Conservation (phyloP, 2,797 vertebrate species). For the Pagetopsis macropterus region DNA sequence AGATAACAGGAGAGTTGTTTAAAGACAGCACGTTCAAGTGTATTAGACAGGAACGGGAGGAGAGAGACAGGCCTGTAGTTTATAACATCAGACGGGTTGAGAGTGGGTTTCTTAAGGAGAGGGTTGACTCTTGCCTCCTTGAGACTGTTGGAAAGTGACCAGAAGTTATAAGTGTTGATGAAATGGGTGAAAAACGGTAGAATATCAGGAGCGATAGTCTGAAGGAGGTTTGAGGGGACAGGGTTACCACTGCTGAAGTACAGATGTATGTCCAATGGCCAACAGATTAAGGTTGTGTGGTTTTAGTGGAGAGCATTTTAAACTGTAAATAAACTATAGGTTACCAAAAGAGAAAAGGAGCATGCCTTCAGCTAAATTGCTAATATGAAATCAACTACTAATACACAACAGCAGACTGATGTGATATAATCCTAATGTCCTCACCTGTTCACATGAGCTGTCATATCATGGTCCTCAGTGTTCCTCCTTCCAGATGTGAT, state of each 20-base stretch:
- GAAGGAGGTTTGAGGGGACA: too few species aligned
- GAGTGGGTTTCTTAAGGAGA: too few species aligned
- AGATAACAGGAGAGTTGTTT: too few species aligned
- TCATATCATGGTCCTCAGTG: not conserved
- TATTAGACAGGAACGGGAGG: too few species aligned
- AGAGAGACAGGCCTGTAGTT: too few species aligned
- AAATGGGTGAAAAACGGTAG: too few species aligned
- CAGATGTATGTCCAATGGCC: not conserved
- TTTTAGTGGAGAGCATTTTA: not conserved
- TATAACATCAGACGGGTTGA: too few species aligned
- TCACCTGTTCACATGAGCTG: slow-evolving; percentile 1
- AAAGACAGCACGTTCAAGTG: too few species aligned
- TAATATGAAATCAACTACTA: not conserved
- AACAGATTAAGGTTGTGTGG: not conserved
- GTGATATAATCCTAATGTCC: not conserved
- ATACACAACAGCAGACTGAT: not conserved
- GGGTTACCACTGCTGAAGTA: not conserved
- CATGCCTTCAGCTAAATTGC: not conserved
- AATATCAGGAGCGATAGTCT: too few species aligned
- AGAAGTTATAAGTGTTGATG: too few species aligned
- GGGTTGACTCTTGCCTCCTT: too few species aligned
- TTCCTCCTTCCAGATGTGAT: not conserved
- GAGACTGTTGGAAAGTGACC: too few species aligned
- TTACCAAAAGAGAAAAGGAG: not conserved
- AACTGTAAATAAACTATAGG: not conserved